phyloP scores from a whole-genome alignment of 2,797 vertebrate genomes.

The Falco columbarius region DNA sequence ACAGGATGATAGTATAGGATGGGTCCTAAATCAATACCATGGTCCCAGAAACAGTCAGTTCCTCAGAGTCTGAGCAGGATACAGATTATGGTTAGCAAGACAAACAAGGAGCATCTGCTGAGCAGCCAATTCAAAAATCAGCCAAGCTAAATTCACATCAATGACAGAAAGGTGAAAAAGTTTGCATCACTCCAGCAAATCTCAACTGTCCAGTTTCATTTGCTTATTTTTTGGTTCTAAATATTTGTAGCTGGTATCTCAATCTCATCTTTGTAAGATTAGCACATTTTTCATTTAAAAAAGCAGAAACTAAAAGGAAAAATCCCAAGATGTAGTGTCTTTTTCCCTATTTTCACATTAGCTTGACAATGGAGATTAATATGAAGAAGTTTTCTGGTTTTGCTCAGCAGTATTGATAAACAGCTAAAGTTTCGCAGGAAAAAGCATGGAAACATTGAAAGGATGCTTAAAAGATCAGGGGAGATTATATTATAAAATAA shows the following conservation, averaged over 20 bases:
- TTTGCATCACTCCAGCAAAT: background rate
- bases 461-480: constrained; percentile 72
- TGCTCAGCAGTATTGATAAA: constrained; percentile 17
- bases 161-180: constrained; percentile 23
- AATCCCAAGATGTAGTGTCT: background rate
- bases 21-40: background rate
- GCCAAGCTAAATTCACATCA: constrained; percentile 45
- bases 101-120: background rate
- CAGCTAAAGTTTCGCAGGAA: constrained; percentile 37
- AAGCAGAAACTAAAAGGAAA: background rate
- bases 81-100: background rate
- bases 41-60: background rate
- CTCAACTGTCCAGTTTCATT: background rate
- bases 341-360: background rate
- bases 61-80: background rate
- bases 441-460: constrained; percentile 68
- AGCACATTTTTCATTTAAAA: background rate
- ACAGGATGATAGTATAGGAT: background rate
- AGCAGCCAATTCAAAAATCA: constrained; percentile 45
- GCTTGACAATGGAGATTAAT: background rate
- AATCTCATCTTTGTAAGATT: background rate
- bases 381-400: background rate
- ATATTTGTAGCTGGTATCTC: background rate
- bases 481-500: constrained; percentile 75
- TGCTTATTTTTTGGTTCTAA: constrained; percentile 30